Conservation (phyloP, 2,888 invertebrate genomes). For the Erynnis tages region DNA sequence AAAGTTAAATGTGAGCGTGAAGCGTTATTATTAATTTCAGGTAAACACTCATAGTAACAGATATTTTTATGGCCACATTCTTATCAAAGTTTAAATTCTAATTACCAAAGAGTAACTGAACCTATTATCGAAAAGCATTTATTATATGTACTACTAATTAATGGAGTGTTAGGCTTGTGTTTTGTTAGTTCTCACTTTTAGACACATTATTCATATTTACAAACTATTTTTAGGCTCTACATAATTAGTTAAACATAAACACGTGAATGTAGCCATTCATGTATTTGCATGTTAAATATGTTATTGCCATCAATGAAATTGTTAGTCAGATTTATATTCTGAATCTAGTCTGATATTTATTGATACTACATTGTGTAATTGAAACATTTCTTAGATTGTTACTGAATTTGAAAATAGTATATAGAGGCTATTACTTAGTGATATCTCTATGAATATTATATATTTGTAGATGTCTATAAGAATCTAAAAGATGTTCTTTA, state of each 20-base stretch:
- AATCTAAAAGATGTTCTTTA: background rate
- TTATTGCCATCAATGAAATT: slow-evolving; percentile 3
- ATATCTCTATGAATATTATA: slow-evolving; percentile 33
- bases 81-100: slow-evolving; percentile 13
- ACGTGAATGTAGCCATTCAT: background rate
- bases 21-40: no score
- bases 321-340: slow-evolving; percentile 27
- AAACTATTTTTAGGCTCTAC: background rate
- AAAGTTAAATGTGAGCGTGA: no score
- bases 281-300: background rate
- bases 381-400: slow-evolving; percentile 19
- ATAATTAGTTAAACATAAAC: background rate
- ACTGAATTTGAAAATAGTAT: slow-evolving; percentile 12
- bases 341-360: slow-evolving; percentile 48
- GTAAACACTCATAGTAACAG: no score
- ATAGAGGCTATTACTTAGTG: slow-evolving; percentile 40
- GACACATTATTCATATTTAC: background rate
- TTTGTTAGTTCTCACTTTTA: slow-evolving; percentile 3
- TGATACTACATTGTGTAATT: slow-evolving; percentile 30
- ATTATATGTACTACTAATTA: slow-evolving; percentile 15
- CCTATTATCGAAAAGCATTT: slow-evolving; percentile 22
- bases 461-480: background rate
- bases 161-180: slow-evolving; percentile 10
- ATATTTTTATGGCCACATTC: no score
- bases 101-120: slow-evolving; percentile 23